phyloP scores from a whole-genome alignment of 2,888 invertebrate species.

The Scaptomyza caliginosa region DNA sequence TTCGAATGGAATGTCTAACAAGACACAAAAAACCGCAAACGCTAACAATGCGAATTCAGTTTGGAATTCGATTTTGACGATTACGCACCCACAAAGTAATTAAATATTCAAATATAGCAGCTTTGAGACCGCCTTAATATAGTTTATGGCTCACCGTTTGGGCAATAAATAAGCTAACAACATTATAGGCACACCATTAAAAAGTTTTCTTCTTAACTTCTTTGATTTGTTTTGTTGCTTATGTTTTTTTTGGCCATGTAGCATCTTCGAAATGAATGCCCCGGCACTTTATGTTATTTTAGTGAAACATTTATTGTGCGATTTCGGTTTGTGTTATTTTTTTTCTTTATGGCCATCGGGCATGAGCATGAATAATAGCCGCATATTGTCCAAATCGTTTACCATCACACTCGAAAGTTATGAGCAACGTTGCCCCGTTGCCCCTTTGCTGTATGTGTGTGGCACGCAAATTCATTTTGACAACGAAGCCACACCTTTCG shows the following conservation, averaged over 20 bases:
- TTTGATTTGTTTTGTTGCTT: not conserved
- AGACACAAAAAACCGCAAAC: not conserved
- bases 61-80: constrained; percentile 14
- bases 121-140: constrained; percentile 40
- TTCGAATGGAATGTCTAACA: constrained; percentile 22
- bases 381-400: constrained; percentile 66
- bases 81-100: constrained; percentile 67
- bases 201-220: constrained; percentile 9
- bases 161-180: constrained; percentile 60
- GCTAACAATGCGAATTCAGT: constrained; percentile 8
- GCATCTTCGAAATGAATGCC: constrained; percentile 61
- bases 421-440: constrained; percentile 8
- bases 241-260: constrained; percentile 48
- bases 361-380: constrained; percentile 63
- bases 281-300: constrained; percentile 56
- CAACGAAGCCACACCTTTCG: constrained; percentile 62
- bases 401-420: constrained; percentile 40
- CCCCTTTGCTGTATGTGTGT: not conserved
- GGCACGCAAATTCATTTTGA: constrained; percentile 59
- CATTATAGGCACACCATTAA: constrained; percentile 58
- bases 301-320: constrained; percentile 52
- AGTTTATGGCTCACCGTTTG: constrained; percentile 60
- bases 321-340: constrained; percentile 4
- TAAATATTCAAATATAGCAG: constrained; percentile 59
- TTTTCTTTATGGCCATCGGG: constrained; percentile 55